Base-by-base conservation (phyloP, 92 coral and sea anemone genomes). In the Epizoanthus stellaris region DNA sequence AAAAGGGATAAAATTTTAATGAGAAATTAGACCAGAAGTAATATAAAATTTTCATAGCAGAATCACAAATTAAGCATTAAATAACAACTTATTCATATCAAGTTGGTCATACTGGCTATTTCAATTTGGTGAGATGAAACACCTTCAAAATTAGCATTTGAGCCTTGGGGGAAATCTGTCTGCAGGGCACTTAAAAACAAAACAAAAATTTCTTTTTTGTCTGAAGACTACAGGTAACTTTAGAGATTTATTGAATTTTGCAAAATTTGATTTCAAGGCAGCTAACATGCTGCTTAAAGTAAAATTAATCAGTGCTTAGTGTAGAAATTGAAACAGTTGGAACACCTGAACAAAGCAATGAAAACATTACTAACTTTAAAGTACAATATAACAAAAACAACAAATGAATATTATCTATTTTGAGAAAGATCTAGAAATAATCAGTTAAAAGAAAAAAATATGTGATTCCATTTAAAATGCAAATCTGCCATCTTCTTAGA, bases 141-240 rank as follows among this genome's bases (percentile, higher is more conserved):
- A 52, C 57, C 12, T 66, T 25, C 38, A 60, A 15, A 17, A 36
- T 76, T 62, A 39, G 38, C 64, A 77, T 39, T 38, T 60, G 47
- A 61, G 56, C 45, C 68, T n/a, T 34, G 6, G 25, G 21, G 17
- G 53, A 8, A 63, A 9, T 6, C 6, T 62, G 39, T 42, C 53
- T 40, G 11, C 13, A 42, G 40, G 17, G 23, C 14, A 25, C 17
- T 16, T 64, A 3, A 79, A 63, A 64, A 61, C 63, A 62, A 38
- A 38, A 1, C 19, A 45, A 60, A 34, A 36, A 36, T 0, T 52
- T 13, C 12, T 14, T 57, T 16, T 25, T 42, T 77, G 21, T 63
- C 49, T 79, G 16, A 62, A 45, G 83, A 45, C 70, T 79, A 17
- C 60, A 79, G 83, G 83, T 42, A 20, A 79, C 83, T 19, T 62